A percentile compares a stretch with the other conserved stretches of the same genome.
These are phyloP conservation scores for Watsonalla cultraria DNA, from an alignment of 2,888 invertebrate genomes.

Conservation along the genomic window DNA sequence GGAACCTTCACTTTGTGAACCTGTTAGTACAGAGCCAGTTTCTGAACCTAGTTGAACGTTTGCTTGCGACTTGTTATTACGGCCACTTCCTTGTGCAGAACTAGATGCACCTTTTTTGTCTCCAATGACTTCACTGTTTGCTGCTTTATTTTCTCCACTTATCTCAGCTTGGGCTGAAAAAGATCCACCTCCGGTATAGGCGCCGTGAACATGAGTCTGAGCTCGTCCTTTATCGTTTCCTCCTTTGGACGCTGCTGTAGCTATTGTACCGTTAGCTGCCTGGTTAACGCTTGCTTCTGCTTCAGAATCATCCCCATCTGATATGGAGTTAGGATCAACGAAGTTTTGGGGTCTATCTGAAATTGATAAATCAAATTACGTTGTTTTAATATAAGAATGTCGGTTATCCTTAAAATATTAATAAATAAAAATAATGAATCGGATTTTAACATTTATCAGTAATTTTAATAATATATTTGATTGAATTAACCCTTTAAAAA, in stretches of 20 bases:
- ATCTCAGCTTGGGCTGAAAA: slow-evolving; percentile 91
- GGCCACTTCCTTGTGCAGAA: slow-evolving; percentile 86
- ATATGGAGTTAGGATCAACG: slow-evolving; percentile 53
- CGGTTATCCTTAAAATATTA: background rate
- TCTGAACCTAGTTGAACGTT: slow-evolving; percentile 87
- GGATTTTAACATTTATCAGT: too few relatives aligned
- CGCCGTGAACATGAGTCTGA: slow-evolving; percentile 90
- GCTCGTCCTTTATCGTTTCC: slow-evolving; percentile 86
- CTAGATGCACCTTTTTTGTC: slow-evolving; percentile 86
- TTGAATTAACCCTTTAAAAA: too few relatives aligned
- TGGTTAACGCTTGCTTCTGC: slow-evolving; percentile 82
- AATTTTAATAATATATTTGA: too few relatives aligned
- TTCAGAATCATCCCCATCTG: slow-evolving; percentile 85
- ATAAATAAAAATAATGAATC: too few relatives aligned
- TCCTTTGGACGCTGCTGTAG: slow-evolving; percentile 88
- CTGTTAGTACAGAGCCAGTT: slow-evolving; percentile 86
- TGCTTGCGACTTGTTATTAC: slow-evolving; percentile 86
- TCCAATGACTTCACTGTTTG: slow-evolving; percentile 83
- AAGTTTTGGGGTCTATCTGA: slow-evolving; percentile 60
- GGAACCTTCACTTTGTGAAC: slow-evolving; percentile 85
- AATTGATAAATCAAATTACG: slow-evolving; percentile 17
- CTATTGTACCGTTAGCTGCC: slow-evolving; percentile 81
- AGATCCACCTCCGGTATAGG: slow-evolving; percentile 86
- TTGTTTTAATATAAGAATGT: slow-evolving; percentile 1
- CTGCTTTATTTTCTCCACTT: slow-evolving; percentile 85